phyloP scores from a whole-genome alignment of 2,113 vertebrate species.

The Cettia cetti region DNA sequence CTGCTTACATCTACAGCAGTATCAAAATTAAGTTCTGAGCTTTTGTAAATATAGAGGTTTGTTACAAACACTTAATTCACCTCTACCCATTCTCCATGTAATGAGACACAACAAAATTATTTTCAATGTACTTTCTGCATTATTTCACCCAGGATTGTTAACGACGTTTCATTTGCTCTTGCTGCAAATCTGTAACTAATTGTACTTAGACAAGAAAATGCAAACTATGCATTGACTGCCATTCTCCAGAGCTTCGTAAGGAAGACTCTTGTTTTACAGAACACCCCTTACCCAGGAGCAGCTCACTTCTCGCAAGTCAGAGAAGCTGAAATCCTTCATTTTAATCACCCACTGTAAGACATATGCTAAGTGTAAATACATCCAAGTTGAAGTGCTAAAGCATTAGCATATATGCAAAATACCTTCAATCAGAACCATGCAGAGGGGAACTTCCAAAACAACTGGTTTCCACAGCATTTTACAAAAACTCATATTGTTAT shows the following conservation, averaged over 20 bases:
- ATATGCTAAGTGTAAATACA: not conserved
- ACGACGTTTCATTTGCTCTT: not conserved
- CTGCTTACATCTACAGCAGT: not conserved
- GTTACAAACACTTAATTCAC: fast-evolving
- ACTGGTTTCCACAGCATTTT: not conserved
- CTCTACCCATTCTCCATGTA: not conserved
- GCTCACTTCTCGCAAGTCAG: not conserved
- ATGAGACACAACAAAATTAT: not conserved
- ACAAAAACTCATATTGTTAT: not conserved
- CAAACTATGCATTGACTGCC: fast-evolving
- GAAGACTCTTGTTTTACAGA: not conserved
- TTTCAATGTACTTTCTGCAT: not conserved
- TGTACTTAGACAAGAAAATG: not conserved
- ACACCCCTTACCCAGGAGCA: fast-evolving
- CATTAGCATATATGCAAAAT: not conserved
- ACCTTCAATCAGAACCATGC: not conserved
- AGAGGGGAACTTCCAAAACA: not conserved
- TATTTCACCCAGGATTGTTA: not conserved
- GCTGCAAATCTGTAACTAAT: not conserved
- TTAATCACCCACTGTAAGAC: not conserved
- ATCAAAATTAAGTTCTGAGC: not conserved
- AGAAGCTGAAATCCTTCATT: not conserved
- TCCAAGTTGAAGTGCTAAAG: not conserved
- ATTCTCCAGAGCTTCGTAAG: not conserved
- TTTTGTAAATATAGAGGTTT: not conserved